Conservation (phyloP, 1,140 invertebrate species). For the Zaprionus africanus region DNA sequence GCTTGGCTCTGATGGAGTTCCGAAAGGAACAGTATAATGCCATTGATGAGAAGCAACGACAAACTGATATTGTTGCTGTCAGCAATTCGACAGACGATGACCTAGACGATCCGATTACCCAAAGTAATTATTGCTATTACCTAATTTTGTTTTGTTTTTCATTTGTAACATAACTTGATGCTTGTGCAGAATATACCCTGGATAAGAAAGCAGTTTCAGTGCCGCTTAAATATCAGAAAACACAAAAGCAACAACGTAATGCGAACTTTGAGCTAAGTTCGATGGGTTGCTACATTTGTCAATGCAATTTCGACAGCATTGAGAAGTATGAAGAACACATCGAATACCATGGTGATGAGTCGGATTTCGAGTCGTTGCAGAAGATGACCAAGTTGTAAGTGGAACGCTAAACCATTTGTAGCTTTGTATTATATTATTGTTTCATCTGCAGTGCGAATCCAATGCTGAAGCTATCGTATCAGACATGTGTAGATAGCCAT, state of each 20-base stretch:
- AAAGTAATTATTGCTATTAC: constrained; percentile 42
- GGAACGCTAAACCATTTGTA: not conserved
- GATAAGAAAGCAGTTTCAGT: constrained; percentile 42
- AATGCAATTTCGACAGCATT: constrained; percentile 70
- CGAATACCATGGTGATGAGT: constrained; percentile 72
- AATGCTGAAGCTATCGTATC: constrained; percentile 63
- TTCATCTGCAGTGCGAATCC: constrained; percentile 42
- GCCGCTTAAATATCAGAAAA: constrained; percentile 68
- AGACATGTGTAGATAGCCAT: constrained; percentile 72
- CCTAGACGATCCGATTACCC: constrained; percentile 29
- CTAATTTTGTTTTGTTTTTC: not conserved
- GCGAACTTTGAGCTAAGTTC: constrained; percentile 57
- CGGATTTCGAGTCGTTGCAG: constrained; percentile 65
- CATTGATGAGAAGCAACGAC: constrained; percentile 56
- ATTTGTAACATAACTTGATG: constrained; percentile 11
- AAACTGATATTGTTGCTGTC: constrained; percentile 22
- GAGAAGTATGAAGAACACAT: constrained; percentile 76
- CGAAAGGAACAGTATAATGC: constrained; percentile 67
- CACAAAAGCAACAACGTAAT: constrained; percentile 15
- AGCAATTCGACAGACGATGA: constrained; percentile 14
- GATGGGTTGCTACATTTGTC: constrained; percentile 72
- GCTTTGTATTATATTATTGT: not conserved
- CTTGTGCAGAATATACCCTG: constrained; percentile 44
- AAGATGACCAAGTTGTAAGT: constrained; percentile 66
- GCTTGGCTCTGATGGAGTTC: constrained; percentile 58